phyloP scores from a whole-genome alignment of 2,113 vertebrate species.

The Brachionichthys hirsutus region DNA sequence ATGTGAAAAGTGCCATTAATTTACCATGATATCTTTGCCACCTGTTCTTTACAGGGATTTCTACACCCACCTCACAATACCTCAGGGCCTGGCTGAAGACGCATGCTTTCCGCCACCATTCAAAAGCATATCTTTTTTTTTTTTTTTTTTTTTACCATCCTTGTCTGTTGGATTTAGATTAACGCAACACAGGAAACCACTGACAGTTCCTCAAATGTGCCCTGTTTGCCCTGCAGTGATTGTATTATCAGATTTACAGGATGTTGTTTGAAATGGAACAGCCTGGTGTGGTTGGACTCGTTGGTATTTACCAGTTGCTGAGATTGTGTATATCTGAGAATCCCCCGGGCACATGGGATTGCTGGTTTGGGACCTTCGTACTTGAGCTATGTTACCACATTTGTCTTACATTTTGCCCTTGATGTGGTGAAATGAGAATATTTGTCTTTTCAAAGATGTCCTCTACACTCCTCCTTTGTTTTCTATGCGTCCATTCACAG shows the following conservation, averaged over 20 bases:
- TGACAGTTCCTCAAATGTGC: slow-evolving; percentile 22
- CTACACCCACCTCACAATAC: slow-evolving; percentile 45
- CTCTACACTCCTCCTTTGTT: slow-evolving; percentile 26
- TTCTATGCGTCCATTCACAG: slow-evolving; percentile 8
- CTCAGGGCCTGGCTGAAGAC: slow-evolving; percentile 59
- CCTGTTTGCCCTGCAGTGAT: slow-evolving; percentile 40
- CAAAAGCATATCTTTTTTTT: slow-evolving; percentile 36
- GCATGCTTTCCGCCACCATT: slow-evolving; percentile 35
- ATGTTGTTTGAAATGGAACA: slow-evolving; percentile 21
- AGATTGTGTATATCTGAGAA: slow-evolving; percentile 51
- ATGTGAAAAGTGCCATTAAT: slow-evolving; percentile 68
- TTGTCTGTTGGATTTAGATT: slow-evolving; percentile 40
- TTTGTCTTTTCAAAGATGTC: slow-evolving; percentile 27
- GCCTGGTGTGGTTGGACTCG: slow-evolving; percentile 28
- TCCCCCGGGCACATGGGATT: slow-evolving; percentile 67
- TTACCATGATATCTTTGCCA: slow-evolving; percentile 38
- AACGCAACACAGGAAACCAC: slow-evolving; percentile 40
- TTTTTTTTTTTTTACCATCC: slow-evolving; percentile 37
- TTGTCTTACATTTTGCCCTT: slow-evolving; percentile 49
- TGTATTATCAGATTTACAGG: slow-evolving; percentile 49
- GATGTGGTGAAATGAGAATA: slow-evolving; percentile 20
- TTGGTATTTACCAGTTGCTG: slow-evolving; percentile 28
- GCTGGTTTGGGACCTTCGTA: slow-evolving; percentile 64
- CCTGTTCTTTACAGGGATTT: slow-evolving; percentile 25
- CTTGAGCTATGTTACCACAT: slow-evolving; percentile 44